phyloP scores from a whole-genome alignment of 2,797 vertebrate species.

The Phylloscopus collybita region DNA sequence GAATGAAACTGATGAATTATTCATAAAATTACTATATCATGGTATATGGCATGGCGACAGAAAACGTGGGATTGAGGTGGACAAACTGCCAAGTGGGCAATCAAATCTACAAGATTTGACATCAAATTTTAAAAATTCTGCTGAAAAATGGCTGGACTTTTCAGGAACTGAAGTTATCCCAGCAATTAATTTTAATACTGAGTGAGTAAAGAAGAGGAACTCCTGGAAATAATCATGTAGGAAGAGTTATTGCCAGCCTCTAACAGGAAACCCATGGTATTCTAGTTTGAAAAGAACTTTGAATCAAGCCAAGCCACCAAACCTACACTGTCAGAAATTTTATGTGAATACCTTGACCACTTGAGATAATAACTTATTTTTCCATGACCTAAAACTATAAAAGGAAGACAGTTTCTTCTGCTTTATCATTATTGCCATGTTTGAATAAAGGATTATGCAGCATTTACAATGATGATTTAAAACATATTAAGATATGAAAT shows the following conservation, averaged over 20 bases:
- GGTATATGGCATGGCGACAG: not conserved
- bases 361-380: not conserved
- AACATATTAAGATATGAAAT: not conserved
- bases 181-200: not conserved
- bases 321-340: not conserved
- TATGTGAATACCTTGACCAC: not conserved
- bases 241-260: not conserved
- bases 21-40: not conserved
- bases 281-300: not conserved
- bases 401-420: not conserved
- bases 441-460: not conserved
- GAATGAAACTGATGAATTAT: not conserved
- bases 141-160: not conserved
- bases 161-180: not conserved
- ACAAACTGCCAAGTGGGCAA: not conserved
- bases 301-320: not conserved
- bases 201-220: not conserved
- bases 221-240: not conserved
- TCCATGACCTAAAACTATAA: not conserved
- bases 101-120: not conserved
- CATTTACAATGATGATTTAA: not conserved
- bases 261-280: not conserved
- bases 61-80: not conserved
- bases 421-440: not conserved
- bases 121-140: not conserved